Percentiles rank a stretch among this genome's conserved stretches.
Evolutionary conservation across 2,797 vertebrate species (phyloP).

Genomic region (Clarias fuscus): DNA sequence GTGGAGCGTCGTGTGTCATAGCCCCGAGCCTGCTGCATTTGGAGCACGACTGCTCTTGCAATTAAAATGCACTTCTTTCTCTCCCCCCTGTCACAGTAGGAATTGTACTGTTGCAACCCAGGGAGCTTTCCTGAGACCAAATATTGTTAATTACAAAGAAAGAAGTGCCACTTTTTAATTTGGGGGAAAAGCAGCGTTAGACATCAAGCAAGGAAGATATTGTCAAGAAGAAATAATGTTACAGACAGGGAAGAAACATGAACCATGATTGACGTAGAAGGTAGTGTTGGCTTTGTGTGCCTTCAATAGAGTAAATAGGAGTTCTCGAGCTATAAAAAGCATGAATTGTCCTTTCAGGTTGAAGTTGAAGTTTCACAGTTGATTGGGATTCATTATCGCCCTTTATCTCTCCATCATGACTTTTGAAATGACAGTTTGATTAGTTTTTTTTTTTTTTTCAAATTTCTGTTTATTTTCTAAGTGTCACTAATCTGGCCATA

Average conservation of each 20-base stretch:
- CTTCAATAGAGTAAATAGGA: background rate
- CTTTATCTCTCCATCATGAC: background rate
- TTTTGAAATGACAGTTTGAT: background rate
- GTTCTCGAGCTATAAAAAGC: background rate
- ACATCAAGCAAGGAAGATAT: background rate
- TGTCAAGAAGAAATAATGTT: background rate
- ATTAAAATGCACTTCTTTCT: constrained; percentile 58
- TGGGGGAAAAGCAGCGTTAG: background rate
- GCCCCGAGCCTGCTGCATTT: constrained; percentile 61
- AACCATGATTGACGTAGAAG: background rate
- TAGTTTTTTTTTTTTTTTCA: background rate
- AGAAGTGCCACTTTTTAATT: constrained; percentile 8
- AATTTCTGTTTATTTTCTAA: background rate
- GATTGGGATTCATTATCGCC: background rate
- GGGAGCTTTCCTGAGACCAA: constrained; percentile 28
- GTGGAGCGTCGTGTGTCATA: constrained; percentile 58
- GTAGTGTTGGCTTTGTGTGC: background rate
- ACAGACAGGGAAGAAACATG: background rate
- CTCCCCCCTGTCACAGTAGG: constrained; percentile 54
- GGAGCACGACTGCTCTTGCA: constrained; percentile 59
- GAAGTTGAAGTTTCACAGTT: background rate
- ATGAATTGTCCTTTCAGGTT: background rate
- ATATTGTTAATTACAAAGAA: constrained; percentile 48
- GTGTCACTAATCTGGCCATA: background rate
- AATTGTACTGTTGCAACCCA: constrained; percentile 54